Base-by-base conservation (phyloP, 2,888 invertebrate genomes). In the Cinara cedri region DNA sequence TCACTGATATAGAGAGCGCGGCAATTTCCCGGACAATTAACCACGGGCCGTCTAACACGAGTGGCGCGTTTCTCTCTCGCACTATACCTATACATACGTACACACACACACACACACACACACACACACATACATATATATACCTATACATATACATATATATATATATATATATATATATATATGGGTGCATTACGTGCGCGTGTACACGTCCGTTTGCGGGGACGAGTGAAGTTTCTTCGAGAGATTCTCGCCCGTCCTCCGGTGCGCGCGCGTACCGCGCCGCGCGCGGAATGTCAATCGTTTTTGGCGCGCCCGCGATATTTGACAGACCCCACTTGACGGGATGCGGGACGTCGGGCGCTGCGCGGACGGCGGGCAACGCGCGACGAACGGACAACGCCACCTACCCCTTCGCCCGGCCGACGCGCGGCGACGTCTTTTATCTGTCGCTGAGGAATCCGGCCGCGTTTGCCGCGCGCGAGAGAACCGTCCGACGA, bases 1-100 rank as follows among this genome's bases (percentile, higher is more conserved):
- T 78, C 78, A 78, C 78, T 78, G 78, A 78, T 78, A 78, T 16
- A 54, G 63, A 63, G 54, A 74, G 63, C 62, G 60, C 68, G 34
- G 78, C 78, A 78, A 78, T 78, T 78, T 78, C 68, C 78, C 78
- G 70, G 78, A 68, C 78, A 78, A 78, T 78, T 78, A 78, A 78
- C 78, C 78, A 70, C 24, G 70, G 68, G 70, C 78, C 68, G 78
- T 62, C 78, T 70, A 60, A 78, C 78, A 51, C 60, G 76, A 60
- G 26, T 14, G 6, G 34, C 6, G 34, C 6, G 6, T 34, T 34
- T 34, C 34, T 34, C 34, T 34, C 34, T 34, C 34, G 34, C 6
- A 34, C 34, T 34, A 4, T n/a, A n/a, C n/a, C n/a, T n/a, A n/a
- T n/a, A n/a, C n/a, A n/a, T n/a, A n/a, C n/a, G n/a, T n/a, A n/a